Evolutionary conservation across 2,888 invertebrate species (phyloP), one percentile per base, ranked within the genome.

Genomic region (Hirtodrosophila alboralis): DNA sequence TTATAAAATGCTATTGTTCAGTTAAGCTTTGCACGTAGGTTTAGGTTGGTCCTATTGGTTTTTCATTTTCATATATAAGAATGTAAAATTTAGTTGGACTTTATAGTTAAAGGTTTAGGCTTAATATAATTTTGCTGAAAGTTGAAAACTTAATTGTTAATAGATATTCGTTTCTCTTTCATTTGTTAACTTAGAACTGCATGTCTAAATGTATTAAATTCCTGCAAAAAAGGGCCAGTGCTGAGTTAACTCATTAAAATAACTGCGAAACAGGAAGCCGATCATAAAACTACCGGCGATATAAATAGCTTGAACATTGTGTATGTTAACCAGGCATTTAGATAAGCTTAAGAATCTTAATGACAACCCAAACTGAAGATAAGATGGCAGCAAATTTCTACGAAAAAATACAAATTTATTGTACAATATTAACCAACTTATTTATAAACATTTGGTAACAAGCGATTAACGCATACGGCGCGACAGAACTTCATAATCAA

Each of bases 401-500:
- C n/a, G 52, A 61, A 61, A 61, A 54, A 12, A n/a, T 61, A 16
- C 21, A 48, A n/a, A 27, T 63, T 78, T 78, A 75, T 79, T 78
- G 51, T 43, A 54, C 38, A 54, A 38, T 43, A 34, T 27, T 34
- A 13, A 51, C 8, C 31, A 36, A 59, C 5, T 23, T 23, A 23
- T 23, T 23, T 23, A 45, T 49, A 36, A 40, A 54, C 18, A 4
- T 34, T 13, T 14, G 21, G n/a, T 16, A 27, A 28, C n/a, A 13
- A 30, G 4, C 7, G 14, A 9, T 45, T 83, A 78, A 27, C 83
- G 75, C 26, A 63, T 28, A 21, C 79, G 86, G 13, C 86, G 86
- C 2, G 85, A 84, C 4, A 89, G 77, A 3, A 90, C 90, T 69
- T 92, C 92, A 63, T 92, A 92, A 5, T 89, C 87, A 30, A 78